Percentiles rank a stretch among this genome's conserved stretches.
phyloP scores from a whole-genome alignment of 1,140 invertebrate species.

The Drosophila athabasca region DNA sequence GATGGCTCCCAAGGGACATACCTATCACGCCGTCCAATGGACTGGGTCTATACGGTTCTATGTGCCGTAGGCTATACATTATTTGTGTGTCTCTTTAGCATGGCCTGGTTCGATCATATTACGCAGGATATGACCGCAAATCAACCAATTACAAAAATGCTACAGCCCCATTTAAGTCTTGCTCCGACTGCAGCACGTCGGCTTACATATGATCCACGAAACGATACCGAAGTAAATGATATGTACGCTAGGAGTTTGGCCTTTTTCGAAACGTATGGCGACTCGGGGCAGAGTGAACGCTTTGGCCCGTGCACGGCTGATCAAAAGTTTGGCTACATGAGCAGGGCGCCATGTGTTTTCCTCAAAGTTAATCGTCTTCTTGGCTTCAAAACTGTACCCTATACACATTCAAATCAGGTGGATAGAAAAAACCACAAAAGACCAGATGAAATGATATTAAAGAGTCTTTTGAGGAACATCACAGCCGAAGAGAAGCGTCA shows the following conservation, averaged over 20 bases:
- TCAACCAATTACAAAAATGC: not conserved
- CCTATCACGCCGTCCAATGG: not conserved
- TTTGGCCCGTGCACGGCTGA: conserved; percentile 43
- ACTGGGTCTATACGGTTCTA: conserved; percentile 18
- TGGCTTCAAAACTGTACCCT: conserved; percentile 48
- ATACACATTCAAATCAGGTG: conserved; percentile 19
- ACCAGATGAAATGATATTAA: conserved; percentile 17
- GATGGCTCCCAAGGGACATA: not conserved
- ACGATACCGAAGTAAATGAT: not conserved
- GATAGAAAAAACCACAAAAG: not conserved
- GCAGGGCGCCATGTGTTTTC: conserved; percentile 48
- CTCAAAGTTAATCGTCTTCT: conserved; percentile 60
- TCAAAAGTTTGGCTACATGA: conserved; percentile 43
- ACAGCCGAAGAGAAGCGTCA: not conserved
- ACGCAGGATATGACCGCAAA: not conserved
- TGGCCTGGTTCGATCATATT: conserved; percentile 21
- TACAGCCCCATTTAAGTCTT: conserved; percentile 42
- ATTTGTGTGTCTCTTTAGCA: conserved; percentile 18
- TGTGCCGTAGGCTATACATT: not conserved
- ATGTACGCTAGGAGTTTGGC: not conserved
- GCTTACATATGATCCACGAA: conserved; percentile 31
- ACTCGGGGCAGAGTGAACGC: not conserved
- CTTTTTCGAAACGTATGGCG: conserved; percentile 22
- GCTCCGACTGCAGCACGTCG: not conserved
- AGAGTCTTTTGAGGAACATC: conserved; percentile 3